Percentiles rank a stretch among this genome's conserved stretches.
Conservation (phyloP, 2,888 invertebrate genomes). For the Phania funesta region DNA sequence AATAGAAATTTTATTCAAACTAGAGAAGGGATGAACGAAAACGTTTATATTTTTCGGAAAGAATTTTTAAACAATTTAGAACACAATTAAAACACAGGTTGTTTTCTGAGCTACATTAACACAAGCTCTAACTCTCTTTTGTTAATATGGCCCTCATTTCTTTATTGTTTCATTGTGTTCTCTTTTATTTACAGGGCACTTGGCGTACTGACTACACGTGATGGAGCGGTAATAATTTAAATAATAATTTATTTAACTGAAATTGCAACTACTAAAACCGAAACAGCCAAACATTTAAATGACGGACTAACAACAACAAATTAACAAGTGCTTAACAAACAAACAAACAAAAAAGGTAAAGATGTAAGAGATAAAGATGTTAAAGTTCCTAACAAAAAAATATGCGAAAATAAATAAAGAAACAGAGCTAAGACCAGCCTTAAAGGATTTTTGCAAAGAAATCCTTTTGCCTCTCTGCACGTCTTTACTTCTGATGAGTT, state of each 20-base stretch:
- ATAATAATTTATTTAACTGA: constrained; percentile 81
- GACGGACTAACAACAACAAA: background rate
- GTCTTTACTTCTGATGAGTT: constrained; percentile 24
- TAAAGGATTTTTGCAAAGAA: constrained; percentile 23
- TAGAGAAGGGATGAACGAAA: no score
- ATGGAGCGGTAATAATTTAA: constrained; percentile 83
- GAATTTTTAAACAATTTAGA: no score
- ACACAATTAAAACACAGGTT: no score
- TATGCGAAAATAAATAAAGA: background rate
- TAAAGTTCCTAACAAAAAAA: constrained; percentile 54
- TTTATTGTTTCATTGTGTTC: background rate
- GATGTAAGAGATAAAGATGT: background rate
- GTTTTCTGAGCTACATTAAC: no score
- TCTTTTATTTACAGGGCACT: constrained; percentile 84
- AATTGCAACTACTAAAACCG: constrained; percentile 65
- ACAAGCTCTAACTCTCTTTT: no score
- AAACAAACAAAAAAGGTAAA: constrained; percentile 17
- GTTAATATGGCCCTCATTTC: background rate
- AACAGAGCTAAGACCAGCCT: background rate
- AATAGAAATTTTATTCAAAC: no score
- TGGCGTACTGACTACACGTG: constrained; percentile 97
- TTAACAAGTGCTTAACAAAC: background rate
- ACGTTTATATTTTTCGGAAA: no score
- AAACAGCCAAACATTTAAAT: constrained; percentile 17
- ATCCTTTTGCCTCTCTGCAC: constrained; percentile 7